Base-by-base conservation (phyloP, 2,113 vertebrate genomes). In the Tychaedon coryphoeus region DNA sequence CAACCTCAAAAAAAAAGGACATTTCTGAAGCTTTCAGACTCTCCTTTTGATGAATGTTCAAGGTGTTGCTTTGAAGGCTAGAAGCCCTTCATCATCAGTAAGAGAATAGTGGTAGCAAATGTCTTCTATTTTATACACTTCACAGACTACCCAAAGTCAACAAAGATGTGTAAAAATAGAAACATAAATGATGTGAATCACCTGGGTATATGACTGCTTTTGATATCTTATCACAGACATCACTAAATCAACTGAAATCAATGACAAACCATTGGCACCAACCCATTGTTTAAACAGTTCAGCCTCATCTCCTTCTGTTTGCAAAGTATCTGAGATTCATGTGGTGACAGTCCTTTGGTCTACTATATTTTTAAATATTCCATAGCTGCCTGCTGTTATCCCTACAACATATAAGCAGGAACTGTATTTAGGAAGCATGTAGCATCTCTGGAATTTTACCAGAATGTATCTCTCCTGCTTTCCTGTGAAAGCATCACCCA, bases 341-440 rank as follows among this genome's bases (percentile, higher is more conserved):
- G 38, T 22, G 19, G 42, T 45, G 12, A 60, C 20, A 62, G 14
- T 42, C 10, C 10, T 86, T 62, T 6, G 3, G 18, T 56, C 29
- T 64, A 28, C 31, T 48, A 22, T 90, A 73, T 91, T 96, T 97
- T 91, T 71, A 89, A 77, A 56, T 88, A 85, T 91, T 90, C 40
- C 58, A 65, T 42, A 86, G 22, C 28, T 87, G 47, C 25, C 40
- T 74, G 40, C 62, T 92, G 33, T 90, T 61, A 48, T 57, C 13
- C 36, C 29, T 76, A 42, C 14, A 70, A 45, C 3, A 77, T 28
- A 72, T 8, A 86, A 74, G 48, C 40, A 94, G 76, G 65, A 90
- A 93, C 3, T 19, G 9, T 78, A 64, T 90, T 93, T 91, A 90
- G 82, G 69, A 94, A 81, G 26, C 8, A 48, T 14, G 12, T 31